phyloP scores from a whole-genome alignment of 2,113 vertebrate genomes.

The Narcine bancroftii region DNA sequence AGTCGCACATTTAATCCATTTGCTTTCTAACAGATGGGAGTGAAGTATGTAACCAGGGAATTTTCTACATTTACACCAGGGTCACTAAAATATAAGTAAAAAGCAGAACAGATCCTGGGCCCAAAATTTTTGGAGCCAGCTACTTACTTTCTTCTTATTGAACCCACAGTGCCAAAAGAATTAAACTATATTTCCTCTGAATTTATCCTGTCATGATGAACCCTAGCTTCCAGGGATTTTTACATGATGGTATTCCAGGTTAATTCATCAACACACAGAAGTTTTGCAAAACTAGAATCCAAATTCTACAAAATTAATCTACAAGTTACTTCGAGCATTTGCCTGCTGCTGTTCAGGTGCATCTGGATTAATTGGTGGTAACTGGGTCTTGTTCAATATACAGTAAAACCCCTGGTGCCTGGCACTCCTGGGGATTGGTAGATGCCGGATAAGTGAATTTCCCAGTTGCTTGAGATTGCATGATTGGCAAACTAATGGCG shows the following conservation, averaged over 20 bases:
- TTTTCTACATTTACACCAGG: background rate
- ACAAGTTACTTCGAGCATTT: background rate
- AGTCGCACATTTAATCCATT: background rate
- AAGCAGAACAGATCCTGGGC: background rate
- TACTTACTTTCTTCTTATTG: background rate
- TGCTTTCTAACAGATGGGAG: background rate
- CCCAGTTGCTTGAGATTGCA: no score
- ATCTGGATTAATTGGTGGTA: background rate
- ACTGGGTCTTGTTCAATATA: background rate
- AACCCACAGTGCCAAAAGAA: background rate
- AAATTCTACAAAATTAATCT: background rate
- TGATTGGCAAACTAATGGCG: no score
- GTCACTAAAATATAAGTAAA: background rate
- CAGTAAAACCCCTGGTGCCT: no score
- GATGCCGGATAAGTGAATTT: no score
- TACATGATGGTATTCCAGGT: background rate
- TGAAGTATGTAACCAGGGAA: background rate
- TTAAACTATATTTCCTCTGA: background rate
- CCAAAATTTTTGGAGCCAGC: background rate
- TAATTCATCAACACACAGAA: background rate
- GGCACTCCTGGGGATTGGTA: no score
- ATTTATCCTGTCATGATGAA: background rate
- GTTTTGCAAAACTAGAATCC: background rate
- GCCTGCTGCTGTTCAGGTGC: background rate
- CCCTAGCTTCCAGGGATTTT: background rate